Conservation (phyloP, 2,797 vertebrate genomes). For the Macropus fuliginosus region DNA sequence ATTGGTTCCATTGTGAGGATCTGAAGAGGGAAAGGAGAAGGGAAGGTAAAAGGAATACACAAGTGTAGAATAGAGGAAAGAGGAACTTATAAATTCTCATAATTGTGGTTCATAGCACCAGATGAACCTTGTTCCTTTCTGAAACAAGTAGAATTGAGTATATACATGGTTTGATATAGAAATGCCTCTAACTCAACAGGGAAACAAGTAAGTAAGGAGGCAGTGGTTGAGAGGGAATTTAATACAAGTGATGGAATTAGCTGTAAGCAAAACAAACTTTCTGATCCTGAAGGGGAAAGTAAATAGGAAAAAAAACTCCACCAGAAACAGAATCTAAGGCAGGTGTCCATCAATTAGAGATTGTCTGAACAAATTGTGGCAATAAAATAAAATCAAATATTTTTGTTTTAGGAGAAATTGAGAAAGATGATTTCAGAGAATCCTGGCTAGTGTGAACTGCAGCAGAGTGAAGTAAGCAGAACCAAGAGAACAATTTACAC, state of each 20-base stretch:
- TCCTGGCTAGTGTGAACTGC: neutral
- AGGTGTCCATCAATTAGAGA: neutral
- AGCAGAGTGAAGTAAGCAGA: neutral
- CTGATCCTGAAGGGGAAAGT: neutral
- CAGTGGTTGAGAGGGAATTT: neutral
- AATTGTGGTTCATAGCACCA: neutral
- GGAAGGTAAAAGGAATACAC: neutral
- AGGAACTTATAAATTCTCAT: neutral
- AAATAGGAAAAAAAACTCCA: neutral
- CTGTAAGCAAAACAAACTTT: neutral
- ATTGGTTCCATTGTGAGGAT: neutral
- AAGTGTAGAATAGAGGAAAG: neutral
- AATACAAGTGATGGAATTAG: neutral
- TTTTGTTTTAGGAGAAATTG: neutral
- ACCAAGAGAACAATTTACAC: no score
- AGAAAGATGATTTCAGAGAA: neutral
- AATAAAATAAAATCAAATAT: neutral
- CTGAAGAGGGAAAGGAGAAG: neutral
- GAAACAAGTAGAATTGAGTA: neutral
- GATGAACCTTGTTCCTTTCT: neutral
- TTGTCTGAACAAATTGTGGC: neutral
- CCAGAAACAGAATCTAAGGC: neutral
- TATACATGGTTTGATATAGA: neutral
- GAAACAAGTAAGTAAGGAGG: neutral
- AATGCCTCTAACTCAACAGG: neutral